Evolutionary conservation across 2,113 vertebrate genomes (phyloP).

Genomic region (Tympanuchus pallidicinctus): DNA sequence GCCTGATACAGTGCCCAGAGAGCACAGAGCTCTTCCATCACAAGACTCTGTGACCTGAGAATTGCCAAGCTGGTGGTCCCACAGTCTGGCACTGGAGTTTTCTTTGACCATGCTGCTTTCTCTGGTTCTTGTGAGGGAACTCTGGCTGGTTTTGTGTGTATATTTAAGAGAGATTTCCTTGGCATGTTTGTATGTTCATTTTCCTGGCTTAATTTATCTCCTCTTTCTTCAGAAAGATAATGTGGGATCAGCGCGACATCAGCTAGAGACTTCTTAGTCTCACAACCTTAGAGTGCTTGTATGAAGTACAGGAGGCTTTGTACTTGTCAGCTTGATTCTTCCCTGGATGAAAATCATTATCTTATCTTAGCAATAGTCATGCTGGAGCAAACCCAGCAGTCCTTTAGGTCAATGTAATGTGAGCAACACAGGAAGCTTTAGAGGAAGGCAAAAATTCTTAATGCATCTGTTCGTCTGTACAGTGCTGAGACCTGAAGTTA

Average conservation of each 20-base stretch:
- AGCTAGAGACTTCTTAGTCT: constrained; percentile 58
- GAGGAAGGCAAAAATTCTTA: constrained; percentile 13
- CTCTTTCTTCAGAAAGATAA: constrained; percentile 73
- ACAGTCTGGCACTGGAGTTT: background rate
- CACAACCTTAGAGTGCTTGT: constrained; percentile 37
- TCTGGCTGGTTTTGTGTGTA: background rate
- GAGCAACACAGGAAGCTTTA: constrained; percentile 7
- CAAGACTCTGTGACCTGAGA: background rate
- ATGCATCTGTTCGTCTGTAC: background rate
- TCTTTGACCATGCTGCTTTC: background rate
- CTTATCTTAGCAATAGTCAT: background rate
- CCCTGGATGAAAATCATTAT: constrained; percentile 16
- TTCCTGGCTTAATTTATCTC: constrained; percentile 68
- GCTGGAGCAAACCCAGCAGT: constrained; percentile 2
- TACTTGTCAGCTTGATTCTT: constrained; percentile 44
- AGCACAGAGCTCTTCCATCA: background rate
- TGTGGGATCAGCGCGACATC: constrained; percentile 61
- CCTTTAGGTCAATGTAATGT: background rate
- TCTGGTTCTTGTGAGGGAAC: background rate
- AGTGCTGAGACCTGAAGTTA: background rate
- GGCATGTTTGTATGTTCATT: constrained; percentile 48
- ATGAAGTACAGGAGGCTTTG: constrained; percentile 2
- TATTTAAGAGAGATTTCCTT: constrained; percentile 11
- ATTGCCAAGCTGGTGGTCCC: background rate
- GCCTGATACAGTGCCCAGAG: background rate